Conservation (phyloP, 2,797 vertebrate genomes). For the Trichosurus vulpecula region DNA sequence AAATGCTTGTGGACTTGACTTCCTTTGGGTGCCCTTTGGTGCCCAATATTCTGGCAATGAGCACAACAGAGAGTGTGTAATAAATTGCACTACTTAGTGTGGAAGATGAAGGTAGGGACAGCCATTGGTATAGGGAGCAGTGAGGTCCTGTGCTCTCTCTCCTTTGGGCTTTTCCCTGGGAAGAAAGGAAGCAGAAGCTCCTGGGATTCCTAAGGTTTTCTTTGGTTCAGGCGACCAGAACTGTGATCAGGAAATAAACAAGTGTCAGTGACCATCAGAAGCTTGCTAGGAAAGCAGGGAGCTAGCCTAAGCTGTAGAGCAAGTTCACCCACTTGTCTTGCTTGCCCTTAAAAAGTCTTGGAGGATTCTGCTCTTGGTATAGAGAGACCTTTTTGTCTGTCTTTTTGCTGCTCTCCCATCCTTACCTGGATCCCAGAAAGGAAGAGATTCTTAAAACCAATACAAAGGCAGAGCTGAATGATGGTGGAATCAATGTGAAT, state of each 20-base stretch:
- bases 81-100: not conserved
- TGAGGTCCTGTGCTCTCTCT: not conserved
- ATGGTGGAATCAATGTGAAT: not conserved
- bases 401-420: not conserved
- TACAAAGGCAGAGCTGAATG: not conserved
- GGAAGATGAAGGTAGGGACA: not conserved
- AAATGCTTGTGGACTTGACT: no score
- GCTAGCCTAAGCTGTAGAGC: not conserved
- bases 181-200: not conserved
- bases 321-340: not conserved
- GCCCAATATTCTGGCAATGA: not conserved
- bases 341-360: not conserved
- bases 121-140: not conserved
- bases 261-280: not conserved
- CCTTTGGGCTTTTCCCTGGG: not conserved
- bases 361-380: not conserved
- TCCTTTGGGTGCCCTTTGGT: not conserved
- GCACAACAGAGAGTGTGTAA: not conserved
- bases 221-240: conserved; percentile 9
- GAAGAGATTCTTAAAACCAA: not conserved
- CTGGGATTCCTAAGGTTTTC: conserved; percentile 5
- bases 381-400: not conserved
- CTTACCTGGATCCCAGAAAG: not conserved
- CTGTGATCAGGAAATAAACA: conserved; percentile 1
- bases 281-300: not conserved